A percentile compares a stretch with the other conserved stretches of the same genome.
Evolutionary conservation across 2,797 vertebrate genomes (phyloP).

Genomic region (Etheostoma perlongum): DNA sequence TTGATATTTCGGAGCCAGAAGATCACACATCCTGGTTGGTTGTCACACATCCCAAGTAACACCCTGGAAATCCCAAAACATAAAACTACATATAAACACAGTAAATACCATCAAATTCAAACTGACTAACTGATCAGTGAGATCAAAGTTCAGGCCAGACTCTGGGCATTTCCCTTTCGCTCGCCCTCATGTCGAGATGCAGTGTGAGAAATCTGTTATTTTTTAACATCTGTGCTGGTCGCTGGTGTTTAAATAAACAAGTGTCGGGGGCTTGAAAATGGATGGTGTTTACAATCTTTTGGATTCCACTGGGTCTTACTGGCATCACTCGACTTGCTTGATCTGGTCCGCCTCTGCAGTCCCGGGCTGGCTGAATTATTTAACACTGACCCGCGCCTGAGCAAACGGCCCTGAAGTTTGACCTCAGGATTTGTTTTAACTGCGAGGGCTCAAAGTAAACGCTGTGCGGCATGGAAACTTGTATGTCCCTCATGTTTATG

Average conservation of each 20-base stretch:
- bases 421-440: slow-evolving; percentile 79
- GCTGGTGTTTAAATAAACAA: slow-evolving; percentile 72
- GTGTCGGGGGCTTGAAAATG: slow-evolving; percentile 64
- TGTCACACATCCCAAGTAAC: not conserved
- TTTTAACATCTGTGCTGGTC: slow-evolving; percentile 50
- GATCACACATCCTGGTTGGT: too few species aligned
- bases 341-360: slow-evolving; percentile 69
- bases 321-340: slow-evolving; percentile 73
- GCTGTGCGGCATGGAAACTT: slow-evolving; percentile 41
- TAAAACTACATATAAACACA: slow-evolving; percentile 24
- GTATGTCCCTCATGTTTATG: slow-evolving; percentile 76
- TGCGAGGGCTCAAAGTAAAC: slow-evolving; percentile 69
- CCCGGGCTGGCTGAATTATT: slow-evolving; percentile 80
- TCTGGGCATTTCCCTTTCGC: slow-evolving; percentile 24
- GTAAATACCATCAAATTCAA: slow-evolving; percentile 54
- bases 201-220: slow-evolving; percentile 52
- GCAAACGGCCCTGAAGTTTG: slow-evolving; percentile 75
- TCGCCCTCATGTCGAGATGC: slow-evolving; percentile 36
- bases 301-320: slow-evolving; percentile 56
- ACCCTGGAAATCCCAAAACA: not conserved
- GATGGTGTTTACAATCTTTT: slow-evolving; percentile 72
- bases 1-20: too few species aligned
- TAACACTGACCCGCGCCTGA: slow-evolving; percentile 72
- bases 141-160: slow-evolving; percentile 57
- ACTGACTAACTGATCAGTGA: slow-evolving; percentile 61